phyloP scores from a whole-genome alignment of 2,888 invertebrate genomes.

The Drosophila kambysellisi region DNA sequence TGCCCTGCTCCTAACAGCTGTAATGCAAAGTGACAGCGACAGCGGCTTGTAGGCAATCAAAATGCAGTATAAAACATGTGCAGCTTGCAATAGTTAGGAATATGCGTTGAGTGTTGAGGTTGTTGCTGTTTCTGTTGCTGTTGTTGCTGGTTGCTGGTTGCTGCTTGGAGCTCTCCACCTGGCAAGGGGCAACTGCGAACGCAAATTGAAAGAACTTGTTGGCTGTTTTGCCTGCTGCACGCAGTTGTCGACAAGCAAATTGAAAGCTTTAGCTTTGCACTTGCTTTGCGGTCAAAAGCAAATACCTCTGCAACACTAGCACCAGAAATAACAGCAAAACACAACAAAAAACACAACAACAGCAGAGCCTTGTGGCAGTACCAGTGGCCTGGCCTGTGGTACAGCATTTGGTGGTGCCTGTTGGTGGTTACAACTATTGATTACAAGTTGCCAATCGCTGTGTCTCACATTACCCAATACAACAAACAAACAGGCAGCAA shows the following conservation, averaged over 20 bases:
- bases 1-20: constrained; percentile 49
- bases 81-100: constrained; percentile 59
- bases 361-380: constrained; percentile 25
- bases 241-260: constrained; percentile 71
- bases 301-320: constrained; percentile 48
- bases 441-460: constrained; percentile 74
- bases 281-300: constrained; percentile 77
- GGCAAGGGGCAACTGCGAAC: constrained; percentile 50
- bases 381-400: constrained; percentile 55
- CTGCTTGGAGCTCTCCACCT: constrained; percentile 40
- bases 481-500: constrained; percentile 42
- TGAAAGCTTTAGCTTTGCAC: constrained; percentile 81
- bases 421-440: constrained; percentile 80
- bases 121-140: constrained; percentile 33
- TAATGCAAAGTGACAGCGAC: constrained; percentile 80
- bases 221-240: constrained; percentile 60
- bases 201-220: constrained; percentile 81
- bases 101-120: constrained; percentile 46
- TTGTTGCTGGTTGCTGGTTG: constrained; percentile 13
- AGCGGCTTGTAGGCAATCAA: constrained; percentile 77
- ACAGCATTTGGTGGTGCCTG: constrained; percentile 64
- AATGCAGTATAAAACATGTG: constrained; percentile 76
- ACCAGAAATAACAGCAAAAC: constrained; percentile 14
- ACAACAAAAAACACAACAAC: constrained; percentile 17
- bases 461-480: constrained; percentile 75